Evolutionary conservation across 2,113 vertebrate genomes (phyloP), one percentile per base, ranked within the genome.

Genomic region (Poeciliopsis prolifica): DNA sequence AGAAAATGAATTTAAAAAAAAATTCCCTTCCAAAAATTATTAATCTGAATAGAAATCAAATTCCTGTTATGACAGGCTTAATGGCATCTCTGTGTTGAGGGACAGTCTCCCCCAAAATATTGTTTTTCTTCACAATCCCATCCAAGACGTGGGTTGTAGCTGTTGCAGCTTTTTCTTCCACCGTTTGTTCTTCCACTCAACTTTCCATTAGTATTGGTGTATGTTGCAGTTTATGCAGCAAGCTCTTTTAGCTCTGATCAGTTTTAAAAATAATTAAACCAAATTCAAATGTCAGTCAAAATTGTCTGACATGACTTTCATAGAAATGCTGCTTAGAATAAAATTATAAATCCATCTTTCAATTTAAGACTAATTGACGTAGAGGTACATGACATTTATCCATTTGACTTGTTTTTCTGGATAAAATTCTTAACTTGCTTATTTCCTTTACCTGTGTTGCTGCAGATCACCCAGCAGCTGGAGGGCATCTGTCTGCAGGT

Each of bases 401-500:
- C 2, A 71, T 64, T 19, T 28, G 42, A 7, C 61, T 12, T 9
- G 3, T n/a, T 7, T 0, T 48, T 48, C 2, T 75, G 33, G 54
- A 60, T 63, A 8, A 63, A 54, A 72, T 28, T 3, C 26, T 60
- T 28, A 22, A 66, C 28, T 15, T 5, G 13, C 19, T 61, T 0
- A 35, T 35, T 35, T 8, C 2, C 13, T 10, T 68, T n/a, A 13
- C 26, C 58, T 19, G n/a, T 11, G 2, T 37, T 35, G 70, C 22
- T 86, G 78, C 90, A 99, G 98, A 99, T 99, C 91, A 99, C 97
- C 0, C 97, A 99, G 89, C 98, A 99, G 86, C 92, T 99, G 72
- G 98, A 99, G 84, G 98, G 98, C n/a, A 99, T 99, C 89, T 99
- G 98, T 91, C 96, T 99, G 89, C 98, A 99, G 91, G 98, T 99